Percentiles rank a stretch among this genome's conserved stretches.
These are phyloP conservation scores for Lutraria lutraria DNA, from an alignment of 2,888 invertebrate genomes.

Conservation along the genomic window DNA sequence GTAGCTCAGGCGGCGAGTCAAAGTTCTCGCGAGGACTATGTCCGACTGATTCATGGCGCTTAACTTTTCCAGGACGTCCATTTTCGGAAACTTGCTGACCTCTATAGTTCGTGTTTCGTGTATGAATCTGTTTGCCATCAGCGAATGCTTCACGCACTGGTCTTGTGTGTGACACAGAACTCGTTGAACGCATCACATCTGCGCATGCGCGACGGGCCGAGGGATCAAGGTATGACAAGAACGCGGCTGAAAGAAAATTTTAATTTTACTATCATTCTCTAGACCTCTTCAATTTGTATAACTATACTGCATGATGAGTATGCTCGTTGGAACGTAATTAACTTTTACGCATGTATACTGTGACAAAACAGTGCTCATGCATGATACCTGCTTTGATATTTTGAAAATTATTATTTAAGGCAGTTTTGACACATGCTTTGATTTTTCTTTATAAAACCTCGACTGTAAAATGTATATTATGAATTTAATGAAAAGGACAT, in stretches of 20 bases:
- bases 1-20: constrained; percentile 51
- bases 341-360: no score
- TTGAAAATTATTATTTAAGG: no score
- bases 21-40: not conserved
- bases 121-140: constrained; percentile 30
- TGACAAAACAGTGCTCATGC: no score
- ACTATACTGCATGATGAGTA: no score
- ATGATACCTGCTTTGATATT: no score
- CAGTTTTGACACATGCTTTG: no score
- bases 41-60: not conserved
- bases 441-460: no score
- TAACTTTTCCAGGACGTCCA: not conserved
- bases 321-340: no score
- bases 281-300: not conserved
- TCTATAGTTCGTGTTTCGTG: constrained; percentile 65
- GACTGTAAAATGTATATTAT: no score
- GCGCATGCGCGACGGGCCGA: constrained; percentile 68
- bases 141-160: constrained; percentile 60
- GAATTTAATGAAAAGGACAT: no score
- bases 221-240: constrained; percentile 64
- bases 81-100: constrained; percentile 49
- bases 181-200: constrained; percentile 58
- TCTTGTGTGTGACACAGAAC: constrained; percentile 25
- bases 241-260: constrained; percentile 57
- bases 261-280: not conserved